Evolutionary conservation across 2,888 invertebrate species (phyloP).

Genomic region (Callinectes sapidus): DNA sequence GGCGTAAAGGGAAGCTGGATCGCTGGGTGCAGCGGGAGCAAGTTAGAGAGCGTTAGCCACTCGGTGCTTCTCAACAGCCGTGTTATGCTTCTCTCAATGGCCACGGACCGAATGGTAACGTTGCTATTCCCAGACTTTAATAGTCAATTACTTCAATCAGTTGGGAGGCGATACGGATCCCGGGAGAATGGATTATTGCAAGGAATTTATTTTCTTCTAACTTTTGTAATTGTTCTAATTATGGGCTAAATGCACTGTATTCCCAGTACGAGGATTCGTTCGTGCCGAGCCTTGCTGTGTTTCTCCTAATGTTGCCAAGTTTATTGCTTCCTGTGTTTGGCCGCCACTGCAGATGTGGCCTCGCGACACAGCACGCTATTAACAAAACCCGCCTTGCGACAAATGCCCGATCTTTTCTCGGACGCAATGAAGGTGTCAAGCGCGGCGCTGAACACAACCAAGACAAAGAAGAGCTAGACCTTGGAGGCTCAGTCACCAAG

Average conservation of each 20-base stretch:
- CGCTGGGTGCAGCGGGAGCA: background rate
- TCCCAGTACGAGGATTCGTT: background rate
- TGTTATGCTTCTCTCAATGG: slow-evolving; percentile 2
- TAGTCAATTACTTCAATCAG: slow-evolving; percentile 33
- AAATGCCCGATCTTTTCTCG: background rate
- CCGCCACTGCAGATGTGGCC: slow-evolving; percentile 10
- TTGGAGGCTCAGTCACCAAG: background rate
- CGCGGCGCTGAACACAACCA: background rate
- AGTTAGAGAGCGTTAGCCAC: background rate
- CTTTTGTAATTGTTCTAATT: slow-evolving; percentile 25
- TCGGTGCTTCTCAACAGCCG: slow-evolving; percentile 1
- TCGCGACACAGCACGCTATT: slow-evolving; percentile 3
- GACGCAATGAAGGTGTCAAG: background rate
- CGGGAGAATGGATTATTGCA: slow-evolving; percentile 30
- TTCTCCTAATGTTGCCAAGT: background rate
- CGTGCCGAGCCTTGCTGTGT: background rate
- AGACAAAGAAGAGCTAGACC: background rate
- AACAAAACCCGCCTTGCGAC: slow-evolving; percentile 5
- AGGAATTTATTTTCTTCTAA: slow-evolving; percentile 23
- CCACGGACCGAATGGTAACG: background rate
- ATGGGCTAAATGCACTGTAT: slow-evolving; percentile 25
- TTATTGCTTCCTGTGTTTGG: background rate
- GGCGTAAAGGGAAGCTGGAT: slow-evolving; percentile 5
- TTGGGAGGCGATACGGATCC: slow-evolving; percentile 12
- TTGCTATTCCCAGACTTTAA: background rate